Evolutionary conservation across 2,888 invertebrate genomes (phyloP).

Genomic region (Agelastica alni): DNA sequence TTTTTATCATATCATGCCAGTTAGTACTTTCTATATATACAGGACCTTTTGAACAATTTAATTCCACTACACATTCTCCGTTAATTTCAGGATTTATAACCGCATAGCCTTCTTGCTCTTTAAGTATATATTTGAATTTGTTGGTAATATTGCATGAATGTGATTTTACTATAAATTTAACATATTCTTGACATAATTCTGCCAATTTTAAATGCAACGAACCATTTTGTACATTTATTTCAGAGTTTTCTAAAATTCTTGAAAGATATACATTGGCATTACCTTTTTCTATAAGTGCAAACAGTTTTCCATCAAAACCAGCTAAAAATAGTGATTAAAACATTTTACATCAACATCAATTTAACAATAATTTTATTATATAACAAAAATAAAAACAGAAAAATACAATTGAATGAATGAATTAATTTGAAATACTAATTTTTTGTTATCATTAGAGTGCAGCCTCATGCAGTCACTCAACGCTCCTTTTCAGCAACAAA

Average conservation of each 20-base stretch:
- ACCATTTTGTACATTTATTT: slow-evolving; percentile 45
- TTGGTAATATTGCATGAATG: slow-evolving; percentile 32
- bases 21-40: slow-evolving; percentile 41
- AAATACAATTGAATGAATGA: too few species aligned
- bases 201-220: slow-evolving; percentile 46
- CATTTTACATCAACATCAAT: too few species aligned
- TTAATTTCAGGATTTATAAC: slow-evolving; percentile 34
- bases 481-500: too few species aligned
- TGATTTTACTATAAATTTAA: slow-evolving; percentile 40
- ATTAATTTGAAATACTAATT: too few species aligned
- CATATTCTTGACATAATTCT: slow-evolving; percentile 45
- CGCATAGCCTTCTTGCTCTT: slow-evolving; percentile 26
- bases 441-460: too few species aligned
- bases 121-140: slow-evolving; percentile 31
- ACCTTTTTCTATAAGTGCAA: slow-evolving; percentile 45
- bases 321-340: too few species aligned
- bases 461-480: too few species aligned
- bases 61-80: slow-evolving; percentile 26
- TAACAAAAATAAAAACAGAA: too few species aligned
- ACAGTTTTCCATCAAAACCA: slow-evolving; percentile 53
- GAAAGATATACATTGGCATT: slow-evolving; percentile 50
- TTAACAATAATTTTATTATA: too few species aligned
- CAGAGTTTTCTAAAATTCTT: slow-evolving; percentile 47
- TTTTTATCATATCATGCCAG: slow-evolving; percentile 46
- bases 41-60: slow-evolving; percentile 39